Conservation (phyloP, 2,797 vertebrate genomes). For the Phoeniculus purpureus region DNA sequence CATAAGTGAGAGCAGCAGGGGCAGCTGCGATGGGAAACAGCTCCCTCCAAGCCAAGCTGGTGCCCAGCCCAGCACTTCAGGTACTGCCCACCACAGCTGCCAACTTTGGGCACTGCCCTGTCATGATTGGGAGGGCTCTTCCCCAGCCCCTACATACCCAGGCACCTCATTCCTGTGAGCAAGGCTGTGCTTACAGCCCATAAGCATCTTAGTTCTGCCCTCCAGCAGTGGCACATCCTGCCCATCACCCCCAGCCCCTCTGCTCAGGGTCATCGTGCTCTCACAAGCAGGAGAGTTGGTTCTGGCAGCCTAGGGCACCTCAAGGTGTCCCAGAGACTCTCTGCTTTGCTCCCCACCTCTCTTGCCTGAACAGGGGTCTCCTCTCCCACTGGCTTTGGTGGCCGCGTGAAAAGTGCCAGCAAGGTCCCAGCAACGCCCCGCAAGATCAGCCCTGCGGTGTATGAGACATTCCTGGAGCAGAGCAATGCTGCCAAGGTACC, state of each 20-base stretch:
- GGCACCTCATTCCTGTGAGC: fast-evolving
- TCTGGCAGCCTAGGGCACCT: fast-evolving
- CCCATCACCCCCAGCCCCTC: not conserved
- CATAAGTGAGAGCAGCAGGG: not conserved
- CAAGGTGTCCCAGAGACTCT: too few relatives aligned
- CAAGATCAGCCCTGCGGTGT: constrained; percentile 25
- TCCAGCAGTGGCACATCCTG: not conserved
- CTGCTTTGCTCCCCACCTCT: not conserved
- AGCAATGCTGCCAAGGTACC: not conserved
- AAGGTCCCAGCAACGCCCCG: not conserved
- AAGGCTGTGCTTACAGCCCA: not conserved
- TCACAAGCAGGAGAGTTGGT: fast-evolving
- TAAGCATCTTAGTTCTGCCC: not conserved
- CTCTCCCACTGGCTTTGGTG: not conserved
- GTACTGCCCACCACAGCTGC: not conserved
- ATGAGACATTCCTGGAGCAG: constrained; percentile 44
- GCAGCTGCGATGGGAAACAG: not conserved
- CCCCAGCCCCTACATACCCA: not conserved
- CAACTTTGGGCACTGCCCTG: fast-evolving
- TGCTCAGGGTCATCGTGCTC: too few relatives aligned
- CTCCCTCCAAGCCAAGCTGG: fast-evolving
- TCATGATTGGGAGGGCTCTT: too few relatives aligned
- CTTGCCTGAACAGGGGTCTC: not conserved
- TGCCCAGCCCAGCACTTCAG: not conserved
- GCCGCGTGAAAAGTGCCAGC: constrained; percentile 30